These are phyloP conservation scores for Passer domesticus DNA, from an alignment of 2,113 vertebrate genomes.

Conservation along the genomic window DNA sequence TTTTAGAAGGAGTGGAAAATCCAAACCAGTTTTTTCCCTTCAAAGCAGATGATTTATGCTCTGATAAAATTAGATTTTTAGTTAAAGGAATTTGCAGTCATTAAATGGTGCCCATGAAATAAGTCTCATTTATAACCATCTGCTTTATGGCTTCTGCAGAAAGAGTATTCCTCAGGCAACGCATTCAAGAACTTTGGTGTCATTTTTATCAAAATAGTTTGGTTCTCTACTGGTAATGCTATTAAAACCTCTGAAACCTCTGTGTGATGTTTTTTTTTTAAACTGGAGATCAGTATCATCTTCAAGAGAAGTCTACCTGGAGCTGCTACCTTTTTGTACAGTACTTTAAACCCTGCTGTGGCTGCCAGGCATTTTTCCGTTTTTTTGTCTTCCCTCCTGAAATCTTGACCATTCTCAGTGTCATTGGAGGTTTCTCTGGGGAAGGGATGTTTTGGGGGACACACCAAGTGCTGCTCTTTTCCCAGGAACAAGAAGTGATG, in stretches of 20 bases:
- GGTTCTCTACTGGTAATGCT: background rate
- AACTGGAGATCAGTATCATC: background rate
- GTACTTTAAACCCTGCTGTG: background rate
- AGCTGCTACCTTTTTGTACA: background rate
- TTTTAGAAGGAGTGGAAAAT: slow-evolving; percentile 61
- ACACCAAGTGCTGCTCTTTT: background rate
- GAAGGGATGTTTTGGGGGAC: background rate
- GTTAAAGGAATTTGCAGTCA: slow-evolving; percentile 74
- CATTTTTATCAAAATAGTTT: slow-evolving; percentile 41
- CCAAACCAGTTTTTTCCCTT: slow-evolving; percentile 55
- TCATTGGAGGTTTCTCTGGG: background rate
- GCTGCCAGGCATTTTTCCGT: background rate
- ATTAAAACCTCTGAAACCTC: background rate
- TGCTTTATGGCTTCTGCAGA: slow-evolving; percentile 61
- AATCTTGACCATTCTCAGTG: background rate
- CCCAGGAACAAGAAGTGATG: background rate
- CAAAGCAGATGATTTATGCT: slow-evolving; percentile 69
- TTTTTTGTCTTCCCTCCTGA: background rate
- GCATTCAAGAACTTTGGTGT: slow-evolving; percentile 18
- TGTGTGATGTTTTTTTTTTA: background rate
- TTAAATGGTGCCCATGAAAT: slow-evolving; percentile 68
- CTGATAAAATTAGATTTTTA: slow-evolving; percentile 76
- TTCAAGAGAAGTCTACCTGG: background rate
- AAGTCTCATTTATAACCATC: slow-evolving; percentile 74
- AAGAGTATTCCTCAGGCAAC: slow-evolving; percentile 52